Conservation (phyloP, 2,797 vertebrate genomes). For the Takifugu rubripes region DNA sequence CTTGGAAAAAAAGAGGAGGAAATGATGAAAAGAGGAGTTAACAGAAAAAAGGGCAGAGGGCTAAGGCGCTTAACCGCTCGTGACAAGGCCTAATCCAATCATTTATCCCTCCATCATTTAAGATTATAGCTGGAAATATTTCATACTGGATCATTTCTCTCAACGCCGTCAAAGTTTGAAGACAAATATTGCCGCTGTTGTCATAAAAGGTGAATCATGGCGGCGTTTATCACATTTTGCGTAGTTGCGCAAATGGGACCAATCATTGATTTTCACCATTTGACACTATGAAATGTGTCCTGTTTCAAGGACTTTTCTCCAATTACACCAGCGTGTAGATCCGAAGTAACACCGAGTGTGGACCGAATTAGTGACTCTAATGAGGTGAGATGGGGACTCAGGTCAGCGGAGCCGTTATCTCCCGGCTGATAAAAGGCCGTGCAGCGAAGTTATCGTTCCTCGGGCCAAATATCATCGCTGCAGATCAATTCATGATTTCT, state of each 20-base stretch:
- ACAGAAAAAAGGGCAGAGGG: constrained; percentile 5
- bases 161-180: constrained; percentile 4
- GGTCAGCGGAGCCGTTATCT: constrained; percentile 56
- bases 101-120: constrained; percentile 31
- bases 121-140: constrained; percentile 20
- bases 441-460: constrained; percentile 56
- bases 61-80: constrained; percentile 18
- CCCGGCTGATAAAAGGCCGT: constrained; percentile 59
- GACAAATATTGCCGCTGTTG: neutral
- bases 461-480: constrained; percentile 25
- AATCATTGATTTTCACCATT: no score
- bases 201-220: no score
- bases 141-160: constrained; percentile 7
- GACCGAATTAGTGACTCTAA: constrained; percentile 43
- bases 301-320: no score
- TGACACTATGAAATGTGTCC: no score
- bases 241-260: no score
- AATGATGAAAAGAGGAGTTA: neutral
- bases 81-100: constrained; percentile 34
- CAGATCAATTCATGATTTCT: constrained; percentile 1
- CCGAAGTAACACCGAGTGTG: constrained; percentile 30
- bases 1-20: neutral
- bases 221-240: no score
- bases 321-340: constrained; percentile 10
- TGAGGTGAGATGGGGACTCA: constrained; percentile 51